Evolutionary conservation across 2,113 vertebrate species (phyloP).

Genomic region (Anoplopoma fimbria): DNA sequence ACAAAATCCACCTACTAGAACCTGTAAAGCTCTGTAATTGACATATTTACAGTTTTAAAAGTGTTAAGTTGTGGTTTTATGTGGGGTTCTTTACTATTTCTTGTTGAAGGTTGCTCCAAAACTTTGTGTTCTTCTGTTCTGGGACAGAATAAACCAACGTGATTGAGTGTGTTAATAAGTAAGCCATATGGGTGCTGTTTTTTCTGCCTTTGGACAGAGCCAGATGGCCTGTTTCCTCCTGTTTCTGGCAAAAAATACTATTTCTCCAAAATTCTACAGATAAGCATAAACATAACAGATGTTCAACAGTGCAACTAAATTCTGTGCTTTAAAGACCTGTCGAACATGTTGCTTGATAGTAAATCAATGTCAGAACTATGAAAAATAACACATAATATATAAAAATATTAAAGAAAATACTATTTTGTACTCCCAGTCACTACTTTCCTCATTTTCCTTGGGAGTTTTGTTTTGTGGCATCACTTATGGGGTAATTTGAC

Average conservation of each 20-base stretch:
- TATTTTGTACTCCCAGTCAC: not conserved
- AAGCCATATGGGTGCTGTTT: not conserved
- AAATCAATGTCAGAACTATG: not conserved
- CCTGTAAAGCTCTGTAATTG: not conserved
- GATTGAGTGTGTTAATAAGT: not conserved
- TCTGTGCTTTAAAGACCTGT: not conserved
- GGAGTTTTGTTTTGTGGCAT: slow-evolving; percentile 5
- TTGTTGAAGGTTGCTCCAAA: not conserved
- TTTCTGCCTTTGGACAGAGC: not conserved
- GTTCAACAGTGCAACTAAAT: not conserved
- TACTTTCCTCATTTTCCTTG: not conserved
- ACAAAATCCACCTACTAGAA: not conserved
- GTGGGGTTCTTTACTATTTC: not conserved
- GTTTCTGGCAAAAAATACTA: not conserved
- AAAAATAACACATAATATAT: slow-evolving; percentile 1
- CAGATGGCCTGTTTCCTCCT: not conserved
- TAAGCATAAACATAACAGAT: not conserved
- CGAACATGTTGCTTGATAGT: not conserved
- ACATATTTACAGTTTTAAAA: not conserved
- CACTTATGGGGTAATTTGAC: slow-evolving; percentile 23
- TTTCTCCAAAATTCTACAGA: not conserved
- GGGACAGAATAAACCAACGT: not conserved
- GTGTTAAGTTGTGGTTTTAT: not conserved
- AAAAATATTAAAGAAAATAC: slow-evolving; percentile 1
- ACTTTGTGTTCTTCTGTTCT: not conserved